Evolutionary conservation across 1,140 invertebrate genomes (phyloP).

Genomic region (Bombus sylvicola): DNA sequence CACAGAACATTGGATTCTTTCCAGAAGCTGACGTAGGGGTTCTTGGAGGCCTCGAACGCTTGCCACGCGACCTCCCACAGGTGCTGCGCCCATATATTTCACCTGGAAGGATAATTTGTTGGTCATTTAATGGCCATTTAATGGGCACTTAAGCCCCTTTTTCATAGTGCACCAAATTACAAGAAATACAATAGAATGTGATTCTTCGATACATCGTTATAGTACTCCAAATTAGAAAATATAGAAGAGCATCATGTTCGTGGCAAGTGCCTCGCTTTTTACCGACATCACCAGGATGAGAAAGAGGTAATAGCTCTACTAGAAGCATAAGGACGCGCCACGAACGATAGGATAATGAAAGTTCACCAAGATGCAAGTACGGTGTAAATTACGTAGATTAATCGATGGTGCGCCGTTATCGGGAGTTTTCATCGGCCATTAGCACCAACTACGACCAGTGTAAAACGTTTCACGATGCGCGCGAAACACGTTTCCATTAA

Average conservation of each 20-base stretch:
- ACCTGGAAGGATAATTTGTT: constrained; percentile 81
- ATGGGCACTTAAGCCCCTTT: neutral
- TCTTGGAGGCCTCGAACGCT: constrained; percentile 91
- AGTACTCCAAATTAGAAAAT: too few species aligned
- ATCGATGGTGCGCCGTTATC: constrained; percentile 18
- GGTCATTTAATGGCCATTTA: neutral
- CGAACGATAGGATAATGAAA: constrained; percentile 21
- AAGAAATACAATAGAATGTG: neutral
- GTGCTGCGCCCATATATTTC: constrained; percentile 91
- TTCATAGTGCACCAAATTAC: neutral
- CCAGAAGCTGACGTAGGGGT: constrained; percentile 88
- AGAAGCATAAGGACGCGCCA: neutral
- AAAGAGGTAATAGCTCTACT: neutral
- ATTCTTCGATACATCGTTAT: too few species aligned
- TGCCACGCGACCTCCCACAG: constrained; percentile 90
- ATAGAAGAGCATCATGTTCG: neutral
- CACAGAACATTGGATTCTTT: constrained; percentile 72
- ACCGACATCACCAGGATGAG: neutral
- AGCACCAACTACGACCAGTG: neutral
- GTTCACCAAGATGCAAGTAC: constrained; percentile 16
- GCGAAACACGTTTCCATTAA: neutral
- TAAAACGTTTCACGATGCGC: neutral
- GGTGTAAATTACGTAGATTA: constrained; percentile 11
- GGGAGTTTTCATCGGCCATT: constrained; percentile 5
- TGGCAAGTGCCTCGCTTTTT: too few species aligned